Percentiles rank a stretch among this genome's conserved stretches.
Conservation (phyloP, 2,888 invertebrate genomes). For the Eutolmus rufibarbis region DNA sequence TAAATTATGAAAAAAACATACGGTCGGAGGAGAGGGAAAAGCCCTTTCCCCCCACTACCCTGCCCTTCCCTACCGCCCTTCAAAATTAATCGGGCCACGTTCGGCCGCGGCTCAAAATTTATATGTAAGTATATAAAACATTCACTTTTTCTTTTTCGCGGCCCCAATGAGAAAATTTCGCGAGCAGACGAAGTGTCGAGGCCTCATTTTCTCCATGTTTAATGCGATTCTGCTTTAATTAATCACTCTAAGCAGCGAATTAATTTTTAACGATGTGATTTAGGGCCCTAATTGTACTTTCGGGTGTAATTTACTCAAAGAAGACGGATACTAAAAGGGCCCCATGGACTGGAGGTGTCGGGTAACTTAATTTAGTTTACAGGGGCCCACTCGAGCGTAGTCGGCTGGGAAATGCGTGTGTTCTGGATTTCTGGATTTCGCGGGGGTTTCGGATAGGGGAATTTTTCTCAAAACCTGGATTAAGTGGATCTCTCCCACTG, state of each 20-base stretch:
- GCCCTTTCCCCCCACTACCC: background rate
- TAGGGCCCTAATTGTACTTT: constrained; percentile 43
- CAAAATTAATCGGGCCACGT: constrained; percentile 1
- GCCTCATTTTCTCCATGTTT: constrained; percentile 33
- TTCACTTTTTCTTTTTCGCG: background rate
- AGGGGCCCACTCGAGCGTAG: background rate
- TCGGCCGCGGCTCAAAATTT: background rate
- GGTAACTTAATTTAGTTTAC: constrained; percentile 34
- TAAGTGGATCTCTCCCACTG: background rate
- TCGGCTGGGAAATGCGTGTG: background rate
- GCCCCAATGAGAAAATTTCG: background rate
- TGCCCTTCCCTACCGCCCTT: background rate
- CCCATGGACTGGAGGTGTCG: constrained; percentile 21
- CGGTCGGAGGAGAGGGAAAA: background rate
- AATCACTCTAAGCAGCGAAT: constrained; percentile 47
- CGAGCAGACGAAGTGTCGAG: constrained; percentile 16
- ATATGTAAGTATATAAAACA: background rate
- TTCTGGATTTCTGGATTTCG: background rate
- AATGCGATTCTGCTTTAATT: constrained; percentile 46
- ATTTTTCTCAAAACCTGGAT: background rate
- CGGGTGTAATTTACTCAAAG: constrained; percentile 34
- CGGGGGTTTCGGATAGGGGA: background rate
- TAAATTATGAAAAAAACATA: background rate
- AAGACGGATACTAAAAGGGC: constrained; percentile 23
- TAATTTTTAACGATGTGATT: constrained; percentile 48